Base-by-base conservation (phyloP, 30 jellyfish, hydroid and myxozoan species). In the Nemopilema nomurai region DNA sequence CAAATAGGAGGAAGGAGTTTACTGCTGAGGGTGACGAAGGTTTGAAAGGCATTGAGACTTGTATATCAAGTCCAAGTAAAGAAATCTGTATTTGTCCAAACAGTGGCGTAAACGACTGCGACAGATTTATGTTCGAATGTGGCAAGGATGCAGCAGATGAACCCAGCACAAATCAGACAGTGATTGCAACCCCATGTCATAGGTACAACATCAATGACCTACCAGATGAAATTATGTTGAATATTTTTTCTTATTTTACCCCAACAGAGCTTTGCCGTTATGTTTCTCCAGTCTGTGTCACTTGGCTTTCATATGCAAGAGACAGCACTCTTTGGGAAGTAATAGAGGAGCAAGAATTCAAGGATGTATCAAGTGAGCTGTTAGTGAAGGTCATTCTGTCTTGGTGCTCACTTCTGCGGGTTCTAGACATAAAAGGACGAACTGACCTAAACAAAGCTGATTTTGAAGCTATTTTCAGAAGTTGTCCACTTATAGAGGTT, bases 261-360 rank as follows among this genome's bases (percentile, higher is more conserved):
- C 96, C 81, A 51, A 76, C 96, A 24, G 97, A 91, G 28, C 87
- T 91, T 20, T 91, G 97, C 66, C 76, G 87, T 33, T 91, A 77
- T 85, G 90, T 91, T 28, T 92, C 97, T 18, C 97, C 97, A 26
- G 96, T 91, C 17, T 91, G 97, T 57, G 71, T 77, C 18, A 13
- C 87, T 8, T 91, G 97, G 97, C 80, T 91, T 16, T 67, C 80
- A 23, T 77, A 76, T 27, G 87, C 97, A 0, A 88, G 90, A 64
- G 97, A 91, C 67, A 81, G 93, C 25, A 49, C 96, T 0, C 63
- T 91, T 27, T 91, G 97, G 97, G 85, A 76, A 26, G 89, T 23
- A 22, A 86, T 91, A 26, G 26, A 86, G 27, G 79, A 75, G 33
- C 71, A 62, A n/a, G 96, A 91, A 32, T 91, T 83, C 78, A 84